phyloP scores from a whole-genome alignment of 2,888 invertebrate species.

The Coelogynopora nodosa region DNA sequence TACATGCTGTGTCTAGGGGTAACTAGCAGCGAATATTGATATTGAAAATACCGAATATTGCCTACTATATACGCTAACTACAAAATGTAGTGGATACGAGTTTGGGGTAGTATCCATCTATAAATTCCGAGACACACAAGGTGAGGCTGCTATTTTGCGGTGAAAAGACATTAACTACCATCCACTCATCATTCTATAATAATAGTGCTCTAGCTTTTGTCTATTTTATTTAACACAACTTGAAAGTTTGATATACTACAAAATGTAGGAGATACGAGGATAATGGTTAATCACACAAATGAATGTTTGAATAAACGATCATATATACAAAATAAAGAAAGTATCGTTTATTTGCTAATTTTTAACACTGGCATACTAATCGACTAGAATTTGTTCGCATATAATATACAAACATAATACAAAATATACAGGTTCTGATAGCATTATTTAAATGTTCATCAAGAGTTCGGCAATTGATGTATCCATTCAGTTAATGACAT shows the following conservation, averaged over 20 bases:
- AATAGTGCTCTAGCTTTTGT: not conserved
- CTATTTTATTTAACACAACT: conserved; percentile 10
- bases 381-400: too few relatives aligned
- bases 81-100: conserved; percentile 26
- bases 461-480: too few relatives aligned
- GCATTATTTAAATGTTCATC: too few relatives aligned
- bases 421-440: too few relatives aligned
- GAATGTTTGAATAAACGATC: not conserved
- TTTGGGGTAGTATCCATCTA: not conserved
- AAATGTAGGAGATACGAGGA: conserved; percentile 20
- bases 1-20: not conserved
- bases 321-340: too few relatives aligned
- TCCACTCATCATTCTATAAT: conserved; percentile 15
- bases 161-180: conserved; percentile 12
- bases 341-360: too few relatives aligned
- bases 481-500: too few relatives aligned
- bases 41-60: not conserved
- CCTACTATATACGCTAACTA: conserved; percentile 15
- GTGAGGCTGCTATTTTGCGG: not conserved
- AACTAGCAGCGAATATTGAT: not conserved
- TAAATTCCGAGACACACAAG: conserved; percentile 19
- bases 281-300: not conserved
- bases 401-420: too few relatives aligned
- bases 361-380: too few relatives aligned
- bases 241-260: conserved; percentile 14